A percentile compares a stretch with the other conserved stretches of the same genome.
Conservation (phyloP, 2,888 invertebrate species). For the Onchidella celtica region DNA sequence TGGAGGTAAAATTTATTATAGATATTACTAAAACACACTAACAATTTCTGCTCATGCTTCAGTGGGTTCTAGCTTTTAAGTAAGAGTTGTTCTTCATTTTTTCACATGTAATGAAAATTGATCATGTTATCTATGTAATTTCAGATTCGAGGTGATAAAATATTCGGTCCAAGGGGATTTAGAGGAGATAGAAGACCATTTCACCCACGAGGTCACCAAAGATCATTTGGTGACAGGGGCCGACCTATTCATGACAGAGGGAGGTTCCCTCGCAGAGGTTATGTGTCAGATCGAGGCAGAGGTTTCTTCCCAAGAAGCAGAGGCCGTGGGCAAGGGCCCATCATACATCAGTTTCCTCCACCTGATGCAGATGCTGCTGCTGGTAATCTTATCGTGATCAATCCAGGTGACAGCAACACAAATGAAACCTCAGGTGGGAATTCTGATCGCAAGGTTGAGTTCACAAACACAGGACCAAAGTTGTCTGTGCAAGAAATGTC, state of each 20-base stretch:
- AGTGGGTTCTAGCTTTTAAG: no score
- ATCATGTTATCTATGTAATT: no score
- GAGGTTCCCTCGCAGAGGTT: constrained; percentile 31
- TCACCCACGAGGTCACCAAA: constrained; percentile 21
- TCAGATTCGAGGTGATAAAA: constrained; percentile 15
- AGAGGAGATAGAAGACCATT: constrained; percentile 24
- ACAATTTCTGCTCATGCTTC: no score
- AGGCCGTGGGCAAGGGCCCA: constrained; percentile 1
- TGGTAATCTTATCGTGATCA: constrained; percentile 63
- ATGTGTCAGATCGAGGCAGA: constrained; percentile 20
- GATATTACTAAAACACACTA: no score
- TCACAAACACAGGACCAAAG: no score
- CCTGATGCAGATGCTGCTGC: constrained; percentile 39
- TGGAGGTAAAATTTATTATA: no score
- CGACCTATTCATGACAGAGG: constrained; percentile 44
- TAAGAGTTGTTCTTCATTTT: no score
- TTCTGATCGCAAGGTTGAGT: no score
- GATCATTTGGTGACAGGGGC: constrained; percentile 48
- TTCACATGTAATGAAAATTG: no score
- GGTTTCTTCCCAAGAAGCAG: constrained; percentile 29
- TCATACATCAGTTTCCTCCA: background rate
- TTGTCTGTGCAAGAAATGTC: no score
- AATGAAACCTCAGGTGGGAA: no score
- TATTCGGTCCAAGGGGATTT: constrained; percentile 20
- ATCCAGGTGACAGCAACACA: no score